A percentile compares a stretch with the other conserved stretches of the same genome.
phyloP scores from a whole-genome alignment of 2,888 invertebrate genomes.

The Sinopyrophorus schimmeli region DNA sequence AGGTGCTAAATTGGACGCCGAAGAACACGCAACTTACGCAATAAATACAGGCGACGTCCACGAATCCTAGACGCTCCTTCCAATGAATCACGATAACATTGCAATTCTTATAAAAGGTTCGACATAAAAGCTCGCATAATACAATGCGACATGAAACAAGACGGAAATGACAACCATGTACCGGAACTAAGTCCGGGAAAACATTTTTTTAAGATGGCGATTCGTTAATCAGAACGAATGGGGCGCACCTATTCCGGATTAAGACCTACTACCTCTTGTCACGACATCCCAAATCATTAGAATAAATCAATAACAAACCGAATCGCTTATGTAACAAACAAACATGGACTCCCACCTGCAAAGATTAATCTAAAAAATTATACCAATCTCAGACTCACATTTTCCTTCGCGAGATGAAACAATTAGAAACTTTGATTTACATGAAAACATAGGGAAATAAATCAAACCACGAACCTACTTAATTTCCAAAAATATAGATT shows the following conservation, averaged over 20 bases:
- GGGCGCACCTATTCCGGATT: conserved; percentile 51
- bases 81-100: conserved; percentile 51
- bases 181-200: conserved; percentile 50
- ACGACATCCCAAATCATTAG: conserved; percentile 44
- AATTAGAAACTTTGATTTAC: no score
- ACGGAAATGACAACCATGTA: conserved; percentile 52
- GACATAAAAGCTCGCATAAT: conserved; percentile 46
- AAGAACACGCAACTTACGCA: conserved; percentile 35
- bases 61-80: conserved; percentile 25
- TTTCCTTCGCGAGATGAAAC: no score
- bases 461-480: no score
- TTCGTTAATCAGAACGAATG: conserved; percentile 54
- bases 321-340: conserved; percentile 17
- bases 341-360: conserved; percentile 10
- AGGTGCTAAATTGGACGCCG: conserved; percentile 34
- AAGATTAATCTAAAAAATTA: no score
- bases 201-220: conserved; percentile 53
- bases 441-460: no score
- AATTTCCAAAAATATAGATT: no score
- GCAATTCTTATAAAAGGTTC: conserved; percentile 52
- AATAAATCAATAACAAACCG: conserved; percentile 25
- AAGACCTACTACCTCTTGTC: conserved; percentile 52
- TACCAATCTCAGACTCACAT: no score
- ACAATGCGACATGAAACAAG: conserved; percentile 52
- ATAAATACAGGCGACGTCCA: conserved; percentile 19